A percentile compares a stretch with the other conserved stretches of the same genome.
phyloP scores from a whole-genome alignment of 2,888 invertebrate genomes.

The Phlogophora meticulosa region DNA sequence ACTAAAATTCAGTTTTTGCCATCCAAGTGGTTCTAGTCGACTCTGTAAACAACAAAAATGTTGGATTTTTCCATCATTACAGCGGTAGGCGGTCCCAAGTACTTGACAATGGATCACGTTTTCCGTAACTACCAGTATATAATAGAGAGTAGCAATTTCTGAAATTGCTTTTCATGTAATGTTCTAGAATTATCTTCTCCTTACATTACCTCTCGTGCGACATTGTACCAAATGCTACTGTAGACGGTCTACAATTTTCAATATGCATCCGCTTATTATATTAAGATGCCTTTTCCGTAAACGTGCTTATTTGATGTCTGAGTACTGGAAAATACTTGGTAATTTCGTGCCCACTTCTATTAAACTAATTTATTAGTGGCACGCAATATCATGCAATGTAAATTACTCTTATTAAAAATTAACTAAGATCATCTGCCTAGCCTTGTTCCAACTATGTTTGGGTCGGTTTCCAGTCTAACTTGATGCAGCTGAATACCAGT shows the following conservation, averaged over 20 bases:
- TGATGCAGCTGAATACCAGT: no score
- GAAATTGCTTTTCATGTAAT: constrained; percentile 32
- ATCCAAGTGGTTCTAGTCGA: background rate
- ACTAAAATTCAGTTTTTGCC: background rate
- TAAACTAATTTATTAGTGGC: background rate
- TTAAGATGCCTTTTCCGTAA: constrained; percentile 3
- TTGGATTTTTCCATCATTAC: constrained; percentile 27
- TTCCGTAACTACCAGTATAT: background rate
- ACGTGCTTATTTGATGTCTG: constrained; percentile 1
- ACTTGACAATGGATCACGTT: constrained; percentile 43
- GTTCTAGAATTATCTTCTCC: constrained; percentile 24
- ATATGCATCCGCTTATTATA: constrained; percentile 15
- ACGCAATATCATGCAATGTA: background rate
- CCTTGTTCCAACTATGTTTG: no score
- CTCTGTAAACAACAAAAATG: background rate
- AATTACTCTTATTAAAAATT: no score
- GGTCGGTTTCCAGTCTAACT: no score
- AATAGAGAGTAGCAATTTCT: constrained; percentile 40
- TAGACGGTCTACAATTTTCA: constrained; percentile 25
- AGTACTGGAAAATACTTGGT: background rate
- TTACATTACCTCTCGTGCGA: constrained; percentile 5
- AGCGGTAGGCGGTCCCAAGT: constrained; percentile 21
- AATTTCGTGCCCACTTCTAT: background rate
- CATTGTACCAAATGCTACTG: constrained; percentile 34
- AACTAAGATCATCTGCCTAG: no score